phyloP scores from a whole-genome alignment of 2,888 invertebrate genomes.

The Antheraea assamensis region DNA sequence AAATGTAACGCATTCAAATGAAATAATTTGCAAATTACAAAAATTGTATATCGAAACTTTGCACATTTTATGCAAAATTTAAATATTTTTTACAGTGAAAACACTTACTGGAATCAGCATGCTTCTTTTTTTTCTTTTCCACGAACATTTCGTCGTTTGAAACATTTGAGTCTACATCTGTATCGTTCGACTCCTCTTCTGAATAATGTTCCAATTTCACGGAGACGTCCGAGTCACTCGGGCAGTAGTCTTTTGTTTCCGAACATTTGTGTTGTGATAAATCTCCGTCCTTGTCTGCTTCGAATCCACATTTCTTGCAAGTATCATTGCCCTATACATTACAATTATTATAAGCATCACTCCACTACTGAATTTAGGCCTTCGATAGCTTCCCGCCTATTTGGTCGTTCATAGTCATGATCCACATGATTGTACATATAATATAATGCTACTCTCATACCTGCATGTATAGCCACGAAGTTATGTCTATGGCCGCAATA shows the following conservation, averaged over 20 bases:
- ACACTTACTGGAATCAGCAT: constrained; percentile 35
- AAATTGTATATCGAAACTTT: no score
- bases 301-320: constrained; percentile 24
- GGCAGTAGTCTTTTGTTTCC: constrained; percentile 23
- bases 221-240: constrained; percentile 51
- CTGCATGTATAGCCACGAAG: no score
- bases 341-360: background rate
- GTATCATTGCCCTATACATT: background rate
- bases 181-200: constrained; percentile 36
- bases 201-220: constrained; percentile 38
- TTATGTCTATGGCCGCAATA: no score
- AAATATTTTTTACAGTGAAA: no score
- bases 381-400: no score
- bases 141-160: constrained; percentile 49
- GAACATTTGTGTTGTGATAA: constrained; percentile 34
- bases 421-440: no score
- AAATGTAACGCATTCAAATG: no score
- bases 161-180: constrained; percentile 48
- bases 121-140: constrained; percentile 32
- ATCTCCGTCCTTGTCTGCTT: constrained; percentile 29
- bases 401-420: no score
- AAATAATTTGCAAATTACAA: no score
- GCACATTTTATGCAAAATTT: no score
- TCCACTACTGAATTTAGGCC: background rate
- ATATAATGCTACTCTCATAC: background rate